phyloP scores from a whole-genome alignment of 2,113 vertebrate genomes.

The Melanotaenia duboulayi region DNA sequence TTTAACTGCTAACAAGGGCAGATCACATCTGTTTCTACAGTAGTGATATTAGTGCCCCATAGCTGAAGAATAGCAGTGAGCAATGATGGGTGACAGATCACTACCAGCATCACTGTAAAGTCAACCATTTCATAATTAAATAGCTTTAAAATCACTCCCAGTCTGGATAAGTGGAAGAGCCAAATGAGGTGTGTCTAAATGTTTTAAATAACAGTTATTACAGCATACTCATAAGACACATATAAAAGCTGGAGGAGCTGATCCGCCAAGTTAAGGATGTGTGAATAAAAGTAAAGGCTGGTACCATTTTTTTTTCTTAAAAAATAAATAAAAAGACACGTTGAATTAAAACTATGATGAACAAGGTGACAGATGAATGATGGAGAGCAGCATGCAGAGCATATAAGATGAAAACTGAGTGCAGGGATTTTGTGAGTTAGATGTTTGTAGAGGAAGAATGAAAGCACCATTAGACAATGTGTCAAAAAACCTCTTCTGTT shows the following conservation, averaged over 20 bases:
- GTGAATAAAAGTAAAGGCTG: constrained; percentile 1
- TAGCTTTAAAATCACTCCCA: constrained; percentile 1
- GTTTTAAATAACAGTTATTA: constrained; percentile 6
- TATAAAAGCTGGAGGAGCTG: background rate
- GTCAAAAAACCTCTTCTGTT: background rate
- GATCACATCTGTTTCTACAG: constrained; percentile 32
- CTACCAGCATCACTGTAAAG: constrained; percentile 25
- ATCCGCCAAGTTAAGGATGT: constrained; percentile 12
- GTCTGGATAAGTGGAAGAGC: constrained; percentile 12
- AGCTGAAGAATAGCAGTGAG: constrained; percentile 24
- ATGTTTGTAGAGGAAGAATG: constrained; percentile 17
- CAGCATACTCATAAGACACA: background rate
- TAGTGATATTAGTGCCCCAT: constrained; percentile 29
- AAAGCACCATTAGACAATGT: background rate
- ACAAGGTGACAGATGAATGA: no score
- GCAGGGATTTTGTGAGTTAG: background rate
- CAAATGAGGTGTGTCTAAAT: constrained; percentile 34
- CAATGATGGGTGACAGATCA: constrained; percentile 55
- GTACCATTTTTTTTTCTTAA: no score
- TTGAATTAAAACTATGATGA: no score
- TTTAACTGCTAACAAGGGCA: constrained; percentile 30
- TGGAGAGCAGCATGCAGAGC: no score
- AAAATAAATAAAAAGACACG: no score
- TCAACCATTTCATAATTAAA: constrained; percentile 23
- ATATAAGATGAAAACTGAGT: background rate